Evolutionary conservation across 2,797 vertebrate genomes (phyloP), one percentile per base, ranked within the genome.

Genomic region (Gephyroberyx darwinii): DNA sequence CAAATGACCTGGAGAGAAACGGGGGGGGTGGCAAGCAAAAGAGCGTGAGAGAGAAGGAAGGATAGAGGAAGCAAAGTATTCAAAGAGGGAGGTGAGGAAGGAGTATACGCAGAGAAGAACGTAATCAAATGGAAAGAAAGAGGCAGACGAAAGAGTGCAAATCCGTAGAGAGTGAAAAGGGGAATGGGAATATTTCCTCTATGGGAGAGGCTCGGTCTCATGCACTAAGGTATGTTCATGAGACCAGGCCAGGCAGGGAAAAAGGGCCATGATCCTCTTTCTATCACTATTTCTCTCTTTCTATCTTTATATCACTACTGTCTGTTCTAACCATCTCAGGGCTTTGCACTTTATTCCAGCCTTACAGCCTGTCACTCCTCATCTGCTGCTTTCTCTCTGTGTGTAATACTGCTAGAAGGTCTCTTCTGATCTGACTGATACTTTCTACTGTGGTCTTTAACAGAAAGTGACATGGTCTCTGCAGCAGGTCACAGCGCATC

Each of bases 241-340:
- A 60, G 17, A 33, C 48, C 8, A n/a, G 58, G 71, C 55, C 74
- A 81, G 47, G 55, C 63, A 39, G 30, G 45, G 33, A 77, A 71
- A 26, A 52, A 47, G 7, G 58, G 54, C 54, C 39, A 31, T 78
- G 84, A 84, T 75, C 80, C 60, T 81, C 55, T 80, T 84, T 80
- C 53, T 47, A 54, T 19, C 8, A 14, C 37, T 26, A 2, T 59
- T 56, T 47, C 45, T 37, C 31, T 62, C 2, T 61, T 10, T 48
- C 22, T 31, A 50, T 74, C 69, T 76, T 71, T 50, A 51, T 74
- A 63, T 57, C 53, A 55, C 47, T 14, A 51, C 1, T 1, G 20
- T 75, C 39, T 33, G 26, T 31, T n/a, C 22, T 35, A 16, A 65
- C 33, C 37, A 45, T 30, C 61, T 65, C 22, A 50, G 16, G 73